phyloP scores from a whole-genome alignment of 2,797 vertebrate species.

The Hipposideros larvatus region DNA sequence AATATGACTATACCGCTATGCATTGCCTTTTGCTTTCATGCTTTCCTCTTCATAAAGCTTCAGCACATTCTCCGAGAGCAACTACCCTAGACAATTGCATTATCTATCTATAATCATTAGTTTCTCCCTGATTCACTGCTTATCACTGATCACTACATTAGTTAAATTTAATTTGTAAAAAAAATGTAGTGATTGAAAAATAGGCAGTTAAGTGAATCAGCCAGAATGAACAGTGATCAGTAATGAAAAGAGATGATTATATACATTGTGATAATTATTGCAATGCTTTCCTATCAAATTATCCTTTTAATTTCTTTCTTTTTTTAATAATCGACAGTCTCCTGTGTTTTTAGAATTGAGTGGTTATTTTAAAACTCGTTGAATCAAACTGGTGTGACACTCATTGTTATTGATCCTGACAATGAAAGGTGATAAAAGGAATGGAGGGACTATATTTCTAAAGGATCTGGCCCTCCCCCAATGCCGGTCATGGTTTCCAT shows the following conservation, averaged over 20 bases:
- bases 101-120: slow-evolving; percentile 79
- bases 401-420: slow-evolving; percentile 54
- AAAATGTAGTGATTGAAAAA: slow-evolving; percentile 77
- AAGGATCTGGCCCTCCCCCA: background rate
- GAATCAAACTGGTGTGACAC: slow-evolving; percentile 19
- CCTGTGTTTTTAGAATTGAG: slow-evolving; percentile 66
- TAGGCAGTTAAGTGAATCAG: slow-evolving; percentile 70
- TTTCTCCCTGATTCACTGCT: slow-evolving; percentile 80
- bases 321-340: background rate
- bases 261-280: slow-evolving; percentile 62
- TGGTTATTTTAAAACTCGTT: slow-evolving; percentile 70
- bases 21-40: background rate
- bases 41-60: slow-evolving; percentile 50
- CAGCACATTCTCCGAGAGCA: slow-evolving; percentile 42
- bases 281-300: slow-evolving; percentile 71
- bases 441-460: background rate
- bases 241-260: slow-evolving; percentile 73
- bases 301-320: slow-evolving; percentile 56
- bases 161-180: slow-evolving; percentile 82
- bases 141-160: slow-evolving; percentile 79
- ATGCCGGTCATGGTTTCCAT: background rate
- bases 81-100: slow-evolving; percentile 71
- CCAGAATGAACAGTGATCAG: slow-evolving; percentile 74
- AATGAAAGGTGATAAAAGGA: slow-evolving; percentile 14
- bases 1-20: background rate